Percentiles rank a stretch among this genome's conserved stretches.
Evolutionary conservation across 2,888 invertebrate species (phyloP).

Genomic region (Kuschelorhynchus macadamiae): DNA sequence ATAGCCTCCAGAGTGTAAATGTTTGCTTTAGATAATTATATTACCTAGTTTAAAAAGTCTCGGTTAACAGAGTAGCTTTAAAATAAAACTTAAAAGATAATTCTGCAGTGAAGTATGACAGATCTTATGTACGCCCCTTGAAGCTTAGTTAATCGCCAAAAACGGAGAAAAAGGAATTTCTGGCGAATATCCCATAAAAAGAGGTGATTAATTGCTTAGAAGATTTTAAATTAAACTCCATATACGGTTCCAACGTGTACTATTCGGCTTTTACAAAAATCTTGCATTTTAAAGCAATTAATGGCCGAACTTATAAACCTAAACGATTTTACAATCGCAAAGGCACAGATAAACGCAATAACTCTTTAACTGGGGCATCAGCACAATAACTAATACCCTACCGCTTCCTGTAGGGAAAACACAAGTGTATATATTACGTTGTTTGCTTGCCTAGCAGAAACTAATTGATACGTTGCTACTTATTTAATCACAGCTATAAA

Average conservation of each 20-base stretch:
- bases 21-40: no score
- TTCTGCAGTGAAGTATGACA: no score
- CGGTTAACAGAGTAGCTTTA: no score
- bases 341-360: slow-evolving; percentile 28
- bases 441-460: not conserved
- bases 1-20: no score
- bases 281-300: slow-evolving; percentile 14
- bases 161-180: not conserved
- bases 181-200: not conserved
- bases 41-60: no score
- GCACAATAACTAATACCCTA: slow-evolving; percentile 13
- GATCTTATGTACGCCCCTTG: not conserved
- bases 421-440: slow-evolving; percentile 22
- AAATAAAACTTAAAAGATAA: no score
- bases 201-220: not conserved
- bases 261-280: slow-evolving; percentile 1
- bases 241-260: no score
- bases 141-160: not conserved
- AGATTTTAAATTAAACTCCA: slow-evolving; percentile 1
- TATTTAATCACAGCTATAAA: slow-evolving; percentile 11
- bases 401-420: slow-evolving; percentile 12
- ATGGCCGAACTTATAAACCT: slow-evolving; percentile 21
- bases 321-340: slow-evolving; percentile 9
- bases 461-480: slow-evolving; percentile 15
- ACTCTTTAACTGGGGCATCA: slow-evolving; percentile 17